Evolutionary conservation across 2,797 vertebrate species (phyloP).

Genomic region (Numenius phaeopus): DNA sequence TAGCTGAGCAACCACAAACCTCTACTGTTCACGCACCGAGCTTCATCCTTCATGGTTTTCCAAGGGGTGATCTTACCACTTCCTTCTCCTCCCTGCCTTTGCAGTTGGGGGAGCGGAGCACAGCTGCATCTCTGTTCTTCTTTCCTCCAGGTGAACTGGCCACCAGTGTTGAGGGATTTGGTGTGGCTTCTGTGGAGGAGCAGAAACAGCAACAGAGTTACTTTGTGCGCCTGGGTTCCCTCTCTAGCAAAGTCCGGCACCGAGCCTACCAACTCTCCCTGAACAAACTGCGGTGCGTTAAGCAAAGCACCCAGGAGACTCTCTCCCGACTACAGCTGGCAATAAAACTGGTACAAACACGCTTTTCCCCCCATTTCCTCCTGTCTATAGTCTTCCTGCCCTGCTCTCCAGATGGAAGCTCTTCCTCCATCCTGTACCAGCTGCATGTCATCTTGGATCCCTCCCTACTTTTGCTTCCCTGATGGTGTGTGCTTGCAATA

Average conservation of each 20-base stretch:
- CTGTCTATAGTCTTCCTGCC: not conserved
- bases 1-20: not conserved
- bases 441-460: not conserved
- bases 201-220: constrained; percentile 83
- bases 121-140: constrained; percentile 2
- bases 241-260: constrained; percentile 85
- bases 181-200: constrained; percentile 68
- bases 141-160: constrained; percentile 82
- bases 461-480: not conserved
- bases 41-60: not conserved
- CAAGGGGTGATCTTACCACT: not conserved
- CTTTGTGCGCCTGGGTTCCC: constrained; percentile 92
- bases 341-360: constrained; percentile 84
- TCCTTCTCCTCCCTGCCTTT: not conserved
- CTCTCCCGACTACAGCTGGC: constrained; percentile 86
- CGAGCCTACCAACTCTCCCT: constrained; percentile 87
- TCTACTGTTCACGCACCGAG: not conserved
- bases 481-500: not conserved
- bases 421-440: not conserved
- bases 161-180: constrained; percentile 56
- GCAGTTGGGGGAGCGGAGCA: not conserved
- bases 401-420: not conserved
- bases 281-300: constrained; percentile 79
- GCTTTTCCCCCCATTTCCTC: not conserved
- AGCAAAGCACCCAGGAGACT: constrained; percentile 78